Evolutionary conservation across 2,113 vertebrate species (phyloP).

Genomic region (Pterophyllum scalare): DNA sequence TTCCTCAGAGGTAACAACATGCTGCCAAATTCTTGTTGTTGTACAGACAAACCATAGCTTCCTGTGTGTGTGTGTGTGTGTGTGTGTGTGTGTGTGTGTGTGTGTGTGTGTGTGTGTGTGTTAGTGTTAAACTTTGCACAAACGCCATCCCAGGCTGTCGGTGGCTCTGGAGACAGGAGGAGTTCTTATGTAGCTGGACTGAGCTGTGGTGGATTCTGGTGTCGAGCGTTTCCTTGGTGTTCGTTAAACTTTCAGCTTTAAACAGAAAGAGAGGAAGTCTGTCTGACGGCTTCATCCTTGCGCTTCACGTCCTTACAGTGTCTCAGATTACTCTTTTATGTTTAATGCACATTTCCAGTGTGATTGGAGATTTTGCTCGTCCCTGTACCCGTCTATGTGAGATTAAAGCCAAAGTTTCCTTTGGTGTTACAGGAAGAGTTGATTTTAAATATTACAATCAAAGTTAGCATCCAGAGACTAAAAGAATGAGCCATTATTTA

Average conservation of each 20-base stretch:
- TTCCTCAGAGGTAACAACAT: not conserved
- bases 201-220: not conserved
- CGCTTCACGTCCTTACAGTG: not conserved
- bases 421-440: too few species aligned
- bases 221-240: not conserved
- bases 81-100: not conserved
- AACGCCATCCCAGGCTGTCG: not conserved
- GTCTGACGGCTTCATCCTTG: fast-evolving
- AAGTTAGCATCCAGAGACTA: too few species aligned
- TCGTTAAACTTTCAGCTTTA: not conserved
- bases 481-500: too few species aligned
- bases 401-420: too few species aligned
- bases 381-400: not conserved
- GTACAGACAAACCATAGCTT: conserved; percentile 22
- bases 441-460: too few species aligned
- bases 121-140: conserved; percentile 15
- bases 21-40: conserved; percentile 23
- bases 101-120: not conserved
- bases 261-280: not conserved
- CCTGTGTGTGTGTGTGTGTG: not conserved
- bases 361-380: not conserved
- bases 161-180: not conserved
- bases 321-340: not conserved
- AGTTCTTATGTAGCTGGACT: not conserved
- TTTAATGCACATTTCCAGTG: not conserved